Base-by-base conservation (phyloP, 2,888 invertebrate species). In the Stratiomys singularior region DNA sequence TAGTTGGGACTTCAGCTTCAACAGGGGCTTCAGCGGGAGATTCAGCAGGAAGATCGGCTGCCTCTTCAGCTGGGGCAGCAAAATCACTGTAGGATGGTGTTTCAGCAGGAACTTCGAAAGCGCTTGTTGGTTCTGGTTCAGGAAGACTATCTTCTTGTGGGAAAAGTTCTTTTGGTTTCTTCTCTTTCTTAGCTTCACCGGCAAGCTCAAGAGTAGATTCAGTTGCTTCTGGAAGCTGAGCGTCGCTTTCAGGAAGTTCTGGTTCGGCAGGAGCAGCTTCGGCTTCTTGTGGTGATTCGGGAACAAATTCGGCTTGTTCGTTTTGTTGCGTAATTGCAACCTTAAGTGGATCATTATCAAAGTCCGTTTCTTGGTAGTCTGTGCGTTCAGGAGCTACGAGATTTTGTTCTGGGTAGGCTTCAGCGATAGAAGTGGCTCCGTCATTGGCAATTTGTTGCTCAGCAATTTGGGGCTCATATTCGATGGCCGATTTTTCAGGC, bases 401-500 rank as follows among this genome's bases (percentile, higher is more conserved):
- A 69, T 77, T 27, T 23, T 67, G 72, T 63, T 71, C 79, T 25
- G 87, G 87, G 79, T 85, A 87, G 44, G 87, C 86, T 81, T 87
- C 87, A 78, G 87, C 86, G 44, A 86, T 80, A 2, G 86, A 84
- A 74, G 83, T 84, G 23, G 84, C 83, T 21, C 82, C 83, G 15
- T 21, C 60, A 23, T 74, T 25, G 21, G 37, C 2, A 21, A 37
- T 21, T n/a, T 28, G 46, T 25, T 63, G 46, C 11, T 46, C 15
- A 15, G 30, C 44, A 64, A 63, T 18, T 64, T 63, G 21, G 7
- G 63, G 27, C 27, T 76, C 44, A 47, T 76, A 64, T 18, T 76
- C 64, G 5, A 76, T n/a, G 18, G 47, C 25, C 4, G 64, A 2
- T 25, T 64, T 63, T 9, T 64, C 47, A 15, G 13, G 64, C n/a